Percentiles rank a stretch among this genome's conserved stretches.
These are phyloP conservation scores for Ephydatia muelleri DNA, from an alignment of 37 sponge, comb jelly and placozoan species.

Conservation along the genomic window DNA sequence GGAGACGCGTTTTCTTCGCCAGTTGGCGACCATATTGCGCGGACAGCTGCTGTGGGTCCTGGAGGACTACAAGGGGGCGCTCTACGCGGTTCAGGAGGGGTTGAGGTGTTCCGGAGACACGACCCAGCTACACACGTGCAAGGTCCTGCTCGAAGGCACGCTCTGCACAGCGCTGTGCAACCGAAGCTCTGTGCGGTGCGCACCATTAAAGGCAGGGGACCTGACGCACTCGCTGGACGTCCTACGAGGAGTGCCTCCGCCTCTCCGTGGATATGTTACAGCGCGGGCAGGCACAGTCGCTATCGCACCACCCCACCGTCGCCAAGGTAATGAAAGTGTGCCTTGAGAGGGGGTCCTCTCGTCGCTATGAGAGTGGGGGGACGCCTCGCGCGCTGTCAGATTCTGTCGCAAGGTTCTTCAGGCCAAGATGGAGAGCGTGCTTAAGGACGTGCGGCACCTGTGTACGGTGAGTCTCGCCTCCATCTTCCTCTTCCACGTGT, in stretches of 20 bases:
- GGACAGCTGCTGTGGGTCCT: constrained; percentile 50
- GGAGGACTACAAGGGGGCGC: constrained; percentile 8
- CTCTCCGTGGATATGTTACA: constrained; percentile 18
- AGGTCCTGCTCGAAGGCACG: constrained; percentile 47
- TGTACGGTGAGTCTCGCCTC: constrained; percentile 50
- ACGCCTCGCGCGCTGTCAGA: constrained; percentile 21
- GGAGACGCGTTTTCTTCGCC: constrained; percentile 32
- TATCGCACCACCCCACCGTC: constrained; percentile 37
- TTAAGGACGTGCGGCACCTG: constrained; percentile 18
- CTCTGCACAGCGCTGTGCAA: constrained; percentile 40
- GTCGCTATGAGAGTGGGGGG: constrained; percentile 12
- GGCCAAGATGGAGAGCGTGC: constrained; percentile 24
- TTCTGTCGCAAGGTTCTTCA: constrained; percentile 38
- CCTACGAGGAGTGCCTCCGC: constrained; percentile 49
- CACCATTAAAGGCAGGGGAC: background rate
- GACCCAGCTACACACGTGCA: constrained; percentile 41
- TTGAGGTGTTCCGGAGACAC: constrained; percentile 13
- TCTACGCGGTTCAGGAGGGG: constrained; percentile 7
- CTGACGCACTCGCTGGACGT: constrained; percentile 27
- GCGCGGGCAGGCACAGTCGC: background rate
- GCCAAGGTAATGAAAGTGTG: constrained; percentile 23
- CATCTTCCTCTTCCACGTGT: constrained; percentile 43
- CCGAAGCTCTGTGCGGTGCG: constrained; percentile 5
- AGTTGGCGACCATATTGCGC: constrained; percentile 31
- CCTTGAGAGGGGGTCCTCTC: constrained; percentile 32